Base-by-base conservation (phyloP, 92 coral and sea anemone species). In the Parazoanthus darwini region DNA sequence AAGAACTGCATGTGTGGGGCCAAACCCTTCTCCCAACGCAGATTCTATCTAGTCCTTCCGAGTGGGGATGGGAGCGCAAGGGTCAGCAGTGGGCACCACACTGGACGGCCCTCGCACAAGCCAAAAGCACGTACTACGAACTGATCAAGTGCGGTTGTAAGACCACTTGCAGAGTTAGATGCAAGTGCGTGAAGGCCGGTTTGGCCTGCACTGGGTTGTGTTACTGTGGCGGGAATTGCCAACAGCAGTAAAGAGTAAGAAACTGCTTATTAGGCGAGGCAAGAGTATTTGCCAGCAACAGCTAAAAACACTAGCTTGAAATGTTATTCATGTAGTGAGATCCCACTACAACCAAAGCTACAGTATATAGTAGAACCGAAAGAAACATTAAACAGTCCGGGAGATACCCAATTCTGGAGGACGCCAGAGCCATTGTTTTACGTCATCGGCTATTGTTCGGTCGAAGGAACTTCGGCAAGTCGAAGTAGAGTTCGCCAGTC, bases 31-130 rank as follows among this genome's bases (percentile, higher is more conserved):
- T 68, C 74, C 74, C 74, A 68, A 68, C 74, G 33, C 74, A 68
- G 74, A 36, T 68, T 68, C 74, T 68, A 68, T 36, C 74, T 68
- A 68, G 74, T 68, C 74, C 26, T 10, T 68, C 74, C 33, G 74
- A 68, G 33, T 3, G 33, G 74, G 74, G 74, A 68, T 68, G 33
- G 74, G 36, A 68, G 74, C 74, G 33, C 74, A 68, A 68, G 74
- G 74, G 74, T 68, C 74, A 68, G 74, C 74, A 18, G 74, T 68
- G 76, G 76, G 26, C 76, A 59, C 90, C 90, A 23, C 35, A 81
- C 13, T 88, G 90, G 90, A 88, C 90, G 22, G n/a, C 86, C 0
- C 80, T 88, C 36, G 36, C 90, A 22, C 90, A 88, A 80, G 86
- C 85, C 18, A 88, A 88, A 37, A 50, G 36, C 36, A 50, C 87